These are phyloP conservation scores for Sinocyclocheilus anshuiensis DNA, from an alignment of 2,113 vertebrate genomes.

Conservation along the genomic window DNA sequence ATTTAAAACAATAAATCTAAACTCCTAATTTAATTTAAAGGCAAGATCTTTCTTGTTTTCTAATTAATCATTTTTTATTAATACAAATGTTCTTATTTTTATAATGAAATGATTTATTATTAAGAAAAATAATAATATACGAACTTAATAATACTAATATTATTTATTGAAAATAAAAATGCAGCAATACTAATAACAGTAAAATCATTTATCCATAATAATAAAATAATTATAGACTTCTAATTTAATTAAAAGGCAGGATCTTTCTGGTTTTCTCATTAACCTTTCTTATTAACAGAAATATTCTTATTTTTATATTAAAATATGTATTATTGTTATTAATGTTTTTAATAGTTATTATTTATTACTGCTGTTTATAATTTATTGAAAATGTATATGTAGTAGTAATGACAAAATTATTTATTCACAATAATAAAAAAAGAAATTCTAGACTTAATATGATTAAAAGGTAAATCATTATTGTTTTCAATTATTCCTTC, in stretches of 20 bases:
- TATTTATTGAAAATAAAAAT: background rate
- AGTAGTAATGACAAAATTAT: background rate
- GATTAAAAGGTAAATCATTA: too few species aligned
- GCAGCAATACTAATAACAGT: too few species aligned
- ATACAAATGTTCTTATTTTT: background rate
- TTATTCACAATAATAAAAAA: too few species aligned
- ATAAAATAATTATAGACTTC: too few species aligned
- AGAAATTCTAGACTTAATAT: too few species aligned
- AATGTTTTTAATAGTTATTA: background rate
- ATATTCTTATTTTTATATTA: background rate
- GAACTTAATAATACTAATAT: background rate
- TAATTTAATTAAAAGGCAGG: too few species aligned
- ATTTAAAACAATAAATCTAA: too few species aligned
- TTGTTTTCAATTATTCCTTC: too few species aligned
- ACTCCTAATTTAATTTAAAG: background rate
- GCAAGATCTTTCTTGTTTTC: too few species aligned
- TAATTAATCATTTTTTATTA: background rate
- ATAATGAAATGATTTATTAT: background rate
- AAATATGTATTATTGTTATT: background rate
- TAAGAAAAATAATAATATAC: background rate
- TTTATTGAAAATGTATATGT: background rate
- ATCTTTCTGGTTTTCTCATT: too few species aligned
- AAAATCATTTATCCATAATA: too few species aligned
- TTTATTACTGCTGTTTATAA: background rate
- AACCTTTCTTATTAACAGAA: too few species aligned